Evolutionary conservation across 2,888 invertebrate genomes (phyloP).

Genomic region (Caenorhabditis angaria): DNA sequence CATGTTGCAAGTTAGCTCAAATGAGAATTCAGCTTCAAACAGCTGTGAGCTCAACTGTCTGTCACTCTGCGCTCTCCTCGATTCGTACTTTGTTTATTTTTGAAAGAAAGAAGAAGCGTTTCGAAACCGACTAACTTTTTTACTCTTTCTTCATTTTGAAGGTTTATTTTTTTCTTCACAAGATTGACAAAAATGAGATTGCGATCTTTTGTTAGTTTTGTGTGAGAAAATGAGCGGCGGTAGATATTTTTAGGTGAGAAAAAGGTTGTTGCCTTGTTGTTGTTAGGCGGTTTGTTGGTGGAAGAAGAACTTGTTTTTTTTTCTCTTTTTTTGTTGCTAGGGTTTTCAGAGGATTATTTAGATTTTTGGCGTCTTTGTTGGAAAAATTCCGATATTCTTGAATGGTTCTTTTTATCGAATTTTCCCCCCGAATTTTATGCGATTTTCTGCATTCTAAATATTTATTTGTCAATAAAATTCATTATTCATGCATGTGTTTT

Average conservation of each 20-base stretch:
- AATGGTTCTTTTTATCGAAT: no score
- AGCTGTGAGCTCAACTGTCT: not conserved
- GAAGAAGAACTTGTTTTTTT: no score
- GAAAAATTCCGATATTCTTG: no score
- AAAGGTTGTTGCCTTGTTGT: not conserved
- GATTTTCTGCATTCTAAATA: no score
- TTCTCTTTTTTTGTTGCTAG: no score
- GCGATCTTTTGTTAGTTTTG: constrained; percentile 9
- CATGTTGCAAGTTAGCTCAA: not conserved
- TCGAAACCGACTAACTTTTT: not conserved
- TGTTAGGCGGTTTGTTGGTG: no score
- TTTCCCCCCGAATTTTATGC: no score
- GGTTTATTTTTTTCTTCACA: not conserved
- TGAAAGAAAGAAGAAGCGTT: not conserved
- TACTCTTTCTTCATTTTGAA: not conserved
- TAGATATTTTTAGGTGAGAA: not conserved
- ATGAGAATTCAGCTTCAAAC: not conserved
- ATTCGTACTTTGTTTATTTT: not conserved
- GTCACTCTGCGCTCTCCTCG: not conserved
- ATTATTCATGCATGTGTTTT: no score
- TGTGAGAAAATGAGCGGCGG: not conserved
- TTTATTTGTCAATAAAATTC: no score
- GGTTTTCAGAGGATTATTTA: no score
- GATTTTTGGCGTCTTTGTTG: no score
- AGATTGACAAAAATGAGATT: not conserved